Conservation (phyloP, 2,888 invertebrate genomes). For the Drosophila kambysellisi region DNA sequence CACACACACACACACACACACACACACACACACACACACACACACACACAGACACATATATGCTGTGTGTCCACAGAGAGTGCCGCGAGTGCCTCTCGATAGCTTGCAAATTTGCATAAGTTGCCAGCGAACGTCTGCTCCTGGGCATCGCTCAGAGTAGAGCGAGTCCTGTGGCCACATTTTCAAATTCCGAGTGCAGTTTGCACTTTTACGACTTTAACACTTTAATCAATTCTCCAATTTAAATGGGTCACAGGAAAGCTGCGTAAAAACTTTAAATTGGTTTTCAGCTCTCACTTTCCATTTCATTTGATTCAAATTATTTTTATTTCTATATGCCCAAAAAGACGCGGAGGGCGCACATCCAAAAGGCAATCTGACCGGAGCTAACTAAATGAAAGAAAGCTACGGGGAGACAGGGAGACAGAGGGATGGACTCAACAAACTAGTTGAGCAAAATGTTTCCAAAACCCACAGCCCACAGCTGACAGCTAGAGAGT, state of each 20-base stretch:
- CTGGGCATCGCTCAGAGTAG: slow-evolving; percentile 21
- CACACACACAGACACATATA: background rate
- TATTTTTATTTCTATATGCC: background rate
- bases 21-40: slow-evolving; percentile 10
- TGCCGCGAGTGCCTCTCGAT: slow-evolving; percentile 72
- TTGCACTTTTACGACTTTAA: slow-evolving; percentile 51
- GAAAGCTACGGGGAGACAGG: background rate
- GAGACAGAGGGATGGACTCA: slow-evolving; percentile 4
- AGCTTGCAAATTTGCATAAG: slow-evolving; percentile 76
- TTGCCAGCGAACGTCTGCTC: slow-evolving; percentile 68
- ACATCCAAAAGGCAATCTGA: slow-evolving; percentile 32
- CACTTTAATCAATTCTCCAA: slow-evolving; percentile 42
- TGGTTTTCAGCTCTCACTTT: slow-evolving; percentile 31
- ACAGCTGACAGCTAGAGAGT: slow-evolving; percentile 7
- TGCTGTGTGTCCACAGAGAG: slow-evolving; percentile 1
- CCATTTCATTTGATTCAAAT: slow-evolving; percentile 2
- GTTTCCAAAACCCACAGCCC: slow-evolving; percentile 39
- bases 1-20: slow-evolving; percentile 23
- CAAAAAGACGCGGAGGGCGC: no score
- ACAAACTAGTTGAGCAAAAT: slow-evolving; percentile 46
- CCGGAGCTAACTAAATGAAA: slow-evolving; percentile 22
- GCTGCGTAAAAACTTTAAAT: background rate
- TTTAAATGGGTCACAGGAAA: slow-evolving; percentile 31
- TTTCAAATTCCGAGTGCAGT: slow-evolving; percentile 40
- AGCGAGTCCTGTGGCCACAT: slow-evolving; percentile 38